Conservation (phyloP, 2,113 vertebrate species). For the Leptobrachium leishanense region DNA sequence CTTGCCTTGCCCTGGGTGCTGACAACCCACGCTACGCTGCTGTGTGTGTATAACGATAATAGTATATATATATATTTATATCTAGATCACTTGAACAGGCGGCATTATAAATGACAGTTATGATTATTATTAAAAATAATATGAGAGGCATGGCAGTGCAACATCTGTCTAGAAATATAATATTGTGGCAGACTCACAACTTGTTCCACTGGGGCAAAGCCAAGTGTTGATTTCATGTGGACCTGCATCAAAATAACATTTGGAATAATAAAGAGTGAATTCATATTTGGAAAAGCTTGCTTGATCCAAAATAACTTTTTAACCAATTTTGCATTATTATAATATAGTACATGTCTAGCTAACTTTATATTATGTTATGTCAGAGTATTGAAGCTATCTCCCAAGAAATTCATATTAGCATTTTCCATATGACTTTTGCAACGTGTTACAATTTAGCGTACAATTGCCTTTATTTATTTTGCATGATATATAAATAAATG, state of each 20-base stretch:
- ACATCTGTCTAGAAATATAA: slow-evolving; percentile 31
- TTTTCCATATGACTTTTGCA: too few relatives aligned
- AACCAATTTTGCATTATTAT: too few relatives aligned
- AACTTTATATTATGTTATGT: too few relatives aligned
- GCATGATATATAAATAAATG: too few relatives aligned
- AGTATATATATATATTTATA: neutral
- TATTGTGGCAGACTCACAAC: slow-evolving; percentile 17
- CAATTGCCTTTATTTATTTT: too few relatives aligned
- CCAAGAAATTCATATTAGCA: too few relatives aligned
- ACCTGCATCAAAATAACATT: neutral
- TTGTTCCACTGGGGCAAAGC: slow-evolving; percentile 18
- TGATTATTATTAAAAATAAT: slow-evolving; percentile 17
- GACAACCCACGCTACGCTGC: too few relatives aligned
- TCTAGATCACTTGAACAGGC: slow-evolving; percentile 5
- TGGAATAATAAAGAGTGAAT: slow-evolving; percentile 9
- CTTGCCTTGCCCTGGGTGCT: too few relatives aligned
- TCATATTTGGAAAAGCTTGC: neutral
- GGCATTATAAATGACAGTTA: neutral
- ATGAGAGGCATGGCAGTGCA: slow-evolving; percentile 1
- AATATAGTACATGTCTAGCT: too few relatives aligned
- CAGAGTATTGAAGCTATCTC: too few relatives aligned
- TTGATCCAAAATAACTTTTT: neutral
- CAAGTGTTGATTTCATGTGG: slow-evolving; percentile 28
- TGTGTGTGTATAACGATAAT: too few relatives aligned
- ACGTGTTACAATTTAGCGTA: too few relatives aligned